phyloP scores from a whole-genome alignment of 2,888 invertebrate species.

The Masnerella sp. region DNA sequence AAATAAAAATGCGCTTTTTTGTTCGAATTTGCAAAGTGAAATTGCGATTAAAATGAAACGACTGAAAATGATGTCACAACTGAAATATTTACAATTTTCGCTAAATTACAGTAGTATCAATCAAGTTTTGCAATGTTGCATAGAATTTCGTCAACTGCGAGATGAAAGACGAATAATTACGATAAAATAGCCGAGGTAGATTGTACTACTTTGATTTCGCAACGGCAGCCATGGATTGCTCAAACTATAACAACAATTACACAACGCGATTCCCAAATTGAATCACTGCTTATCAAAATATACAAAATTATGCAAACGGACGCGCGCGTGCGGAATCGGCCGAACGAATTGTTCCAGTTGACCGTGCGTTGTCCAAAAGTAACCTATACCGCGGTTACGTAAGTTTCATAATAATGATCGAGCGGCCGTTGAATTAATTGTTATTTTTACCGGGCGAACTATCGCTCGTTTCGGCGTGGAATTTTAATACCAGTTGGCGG shows the following conservation, averaged over 20 bases:
- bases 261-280: not conserved
- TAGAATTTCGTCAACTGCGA: too few species aligned
- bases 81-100: too few species aligned
- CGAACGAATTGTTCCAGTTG: not conserved
- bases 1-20: too few species aligned
- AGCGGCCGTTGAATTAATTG: not conserved
- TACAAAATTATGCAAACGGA: not conserved
- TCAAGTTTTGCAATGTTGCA: too few species aligned
- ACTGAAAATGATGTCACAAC: too few species aligned
- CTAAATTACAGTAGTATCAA: too few species aligned
- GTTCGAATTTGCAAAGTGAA: too few species aligned
- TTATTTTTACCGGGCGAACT: slow-evolving; percentile 1
- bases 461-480: not conserved
- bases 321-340: not conserved
- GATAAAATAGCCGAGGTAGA: not conserved
- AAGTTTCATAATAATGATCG: slow-evolving; percentile 7
- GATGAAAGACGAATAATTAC: too few species aligned
- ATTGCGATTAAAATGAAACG: too few species aligned
- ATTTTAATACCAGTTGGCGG: slow-evolving; percentile 7
- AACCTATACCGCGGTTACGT: not conserved
- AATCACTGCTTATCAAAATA: not conserved
- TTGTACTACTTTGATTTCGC: not conserved
- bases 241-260: slow-evolving; percentile 2
- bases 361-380: not conserved
- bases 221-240: not conserved